Evolutionary conservation across 2,113 vertebrate genomes (phyloP).

Genomic region (Ictalurus punctatus): DNA sequence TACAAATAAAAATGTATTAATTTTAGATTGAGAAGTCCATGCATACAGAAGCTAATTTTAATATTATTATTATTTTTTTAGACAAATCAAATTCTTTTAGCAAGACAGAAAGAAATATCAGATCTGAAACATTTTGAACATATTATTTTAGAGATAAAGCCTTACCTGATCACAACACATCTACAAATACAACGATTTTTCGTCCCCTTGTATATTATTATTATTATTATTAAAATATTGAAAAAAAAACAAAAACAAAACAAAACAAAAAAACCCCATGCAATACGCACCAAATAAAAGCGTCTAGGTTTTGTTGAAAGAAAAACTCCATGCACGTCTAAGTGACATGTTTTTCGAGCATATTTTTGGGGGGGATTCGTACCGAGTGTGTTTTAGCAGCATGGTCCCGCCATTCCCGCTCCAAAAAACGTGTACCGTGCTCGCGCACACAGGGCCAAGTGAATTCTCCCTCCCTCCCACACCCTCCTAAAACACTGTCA

Average conservation of each 20-base stretch:
- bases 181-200: background rate
- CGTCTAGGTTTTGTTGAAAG: background rate
- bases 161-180: constrained; percentile 20
- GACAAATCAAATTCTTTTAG: background rate
- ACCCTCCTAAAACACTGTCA: constrained; percentile 49
- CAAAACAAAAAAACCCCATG: background rate
- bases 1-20: background rate
- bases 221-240: too few relatives aligned
- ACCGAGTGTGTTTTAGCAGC: constrained; percentile 11
- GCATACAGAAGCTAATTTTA: background rate
- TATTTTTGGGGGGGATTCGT: background rate
- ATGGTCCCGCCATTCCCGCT: constrained; percentile 75
- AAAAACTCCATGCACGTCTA: background rate
- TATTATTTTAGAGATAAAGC: background rate
- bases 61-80: too few relatives aligned
- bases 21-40: background rate
- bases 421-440: constrained; percentile 70
- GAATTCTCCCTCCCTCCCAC: constrained; percentile 47
- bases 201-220: background rate
- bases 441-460: constrained; percentile 59
- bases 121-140: background rate
- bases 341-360: background rate
- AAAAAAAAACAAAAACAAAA: too few relatives aligned
- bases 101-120: background rate
- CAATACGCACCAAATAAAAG: background rate